Percentiles rank a stretch among this genome's conserved stretches.
phyloP scores from a whole-genome alignment of 1,140 invertebrate genomes.

The Cataglyphis hispanica region DNA sequence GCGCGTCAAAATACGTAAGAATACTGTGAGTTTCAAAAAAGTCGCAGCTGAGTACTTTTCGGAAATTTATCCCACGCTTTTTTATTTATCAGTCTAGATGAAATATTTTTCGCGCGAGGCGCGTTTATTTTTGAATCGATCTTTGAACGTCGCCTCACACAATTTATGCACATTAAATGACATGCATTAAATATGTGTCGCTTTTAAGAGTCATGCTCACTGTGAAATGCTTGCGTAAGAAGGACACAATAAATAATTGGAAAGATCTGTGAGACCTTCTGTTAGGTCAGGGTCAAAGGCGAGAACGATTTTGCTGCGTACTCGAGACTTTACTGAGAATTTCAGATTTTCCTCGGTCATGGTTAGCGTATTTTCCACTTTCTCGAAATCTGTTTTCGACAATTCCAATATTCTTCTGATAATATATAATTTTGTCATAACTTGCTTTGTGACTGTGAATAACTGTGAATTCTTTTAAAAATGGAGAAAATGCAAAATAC shows the following conservation, averaged over 20 bases:
- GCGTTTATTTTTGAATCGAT: conserved; percentile 15
- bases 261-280: background rate
- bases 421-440: conserved; percentile 7
- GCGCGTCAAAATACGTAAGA: too few relatives aligned
- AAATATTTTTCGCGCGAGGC: conserved; percentile 1
- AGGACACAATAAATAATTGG: conserved; percentile 41
- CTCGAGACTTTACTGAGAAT: background rate
- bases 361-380: background rate
- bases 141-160: background rate
- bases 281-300: conserved; percentile 36
- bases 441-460: background rate
- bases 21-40: too few relatives aligned
- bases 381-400: conserved; percentile 8
- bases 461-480: background rate
- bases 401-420: conserved; percentile 3
- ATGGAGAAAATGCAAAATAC: background rate
- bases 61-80: too few relatives aligned
- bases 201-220: background rate
- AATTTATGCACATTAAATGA: background rate
- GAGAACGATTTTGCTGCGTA: conserved; percentile 18
- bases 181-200: background rate
- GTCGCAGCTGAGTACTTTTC: too few relatives aligned
- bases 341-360: conserved; percentile 12
- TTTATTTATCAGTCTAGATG: background rate
- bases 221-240: conserved; percentile 21